Evolutionary conservation across 2,113 vertebrate species (phyloP).

Genomic region (Polypterus bichir): DNA sequence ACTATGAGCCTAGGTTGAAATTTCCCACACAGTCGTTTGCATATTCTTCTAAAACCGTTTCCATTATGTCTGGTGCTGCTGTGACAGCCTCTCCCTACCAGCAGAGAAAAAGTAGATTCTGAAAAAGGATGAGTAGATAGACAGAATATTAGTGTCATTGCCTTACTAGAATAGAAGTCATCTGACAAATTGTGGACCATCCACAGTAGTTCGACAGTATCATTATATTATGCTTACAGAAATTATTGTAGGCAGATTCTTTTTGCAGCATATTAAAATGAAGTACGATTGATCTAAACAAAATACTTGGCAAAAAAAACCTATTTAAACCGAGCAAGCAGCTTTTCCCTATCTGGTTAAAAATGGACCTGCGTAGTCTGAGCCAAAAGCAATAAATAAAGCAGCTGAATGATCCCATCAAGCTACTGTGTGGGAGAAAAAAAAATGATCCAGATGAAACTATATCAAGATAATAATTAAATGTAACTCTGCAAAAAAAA

Average conservation of each 20-base stretch:
- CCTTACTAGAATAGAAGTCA: neutral
- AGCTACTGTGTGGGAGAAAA: neutral
- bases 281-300: neutral
- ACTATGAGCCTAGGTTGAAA: no score
- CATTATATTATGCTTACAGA: neutral
- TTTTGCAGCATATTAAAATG: neutral
- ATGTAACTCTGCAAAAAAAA: no score
- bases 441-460: slow-evolving; percentile 1
- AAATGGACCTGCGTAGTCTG: neutral
- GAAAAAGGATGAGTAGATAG: neutral
- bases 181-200: no score
- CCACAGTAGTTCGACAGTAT: neutral
- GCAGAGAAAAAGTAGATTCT: neutral
- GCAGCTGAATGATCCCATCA: neutral
- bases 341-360: slow-evolving; percentile 3
- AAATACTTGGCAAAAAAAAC: neutral
- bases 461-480: neutral
- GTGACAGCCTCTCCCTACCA: neutral
- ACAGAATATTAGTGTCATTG: neutral
- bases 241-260: neutral
- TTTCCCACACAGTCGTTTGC: no score
- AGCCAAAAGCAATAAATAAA: slow-evolving; percentile 13
- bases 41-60: no score
- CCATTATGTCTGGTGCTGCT: neutral
- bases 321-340: neutral